Base-by-base conservation (phyloP, 1,140 invertebrate genomes). In the Tyrophagus putrescentiae region DNA sequence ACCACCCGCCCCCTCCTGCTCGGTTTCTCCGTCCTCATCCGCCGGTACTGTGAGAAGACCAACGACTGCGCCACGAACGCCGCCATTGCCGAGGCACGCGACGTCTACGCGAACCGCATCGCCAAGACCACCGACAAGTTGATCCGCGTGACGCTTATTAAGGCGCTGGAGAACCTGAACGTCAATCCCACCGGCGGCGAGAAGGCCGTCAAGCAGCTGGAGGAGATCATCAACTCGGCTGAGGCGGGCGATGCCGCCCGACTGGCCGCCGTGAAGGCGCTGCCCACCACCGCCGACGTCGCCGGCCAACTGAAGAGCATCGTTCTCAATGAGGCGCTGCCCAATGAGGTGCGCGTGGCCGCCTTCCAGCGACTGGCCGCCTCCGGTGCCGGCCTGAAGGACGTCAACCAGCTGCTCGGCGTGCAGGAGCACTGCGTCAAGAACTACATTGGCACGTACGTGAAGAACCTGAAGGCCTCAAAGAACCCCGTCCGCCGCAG, bases 161-260 rank as follows among this genome's bases (percentile, higher is more conserved):
- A n/a, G 5, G 33, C 33, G 28, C 31, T 58, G 56, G 39, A 41
- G 25, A 44, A 39, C n/a, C 16, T 44, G 48, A 44, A 41, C 29
- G 39, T 41, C 34, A 58, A 58, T 41, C 39, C 13, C 13, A 44
- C 39, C 5, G 56, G 42, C 4, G 27, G 16, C 2, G 33, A 39
- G 13, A 44, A 58, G 11, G 31, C 32, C 11, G 25, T 58, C 48
- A 58, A 58, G 9, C 11, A 5, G 9, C n/a, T 54, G 31, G 52
- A 54, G n/a, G 52, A 54, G 25, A 54, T 54, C 52, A 54, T 54
- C 52, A 54, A 54, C 9, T 54, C 52, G 25, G 4, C 50, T 21
- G 52, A 54, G n/a, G 52, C 52, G n/a, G 52, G 25, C 9, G 7
- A 7, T 27, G 52, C 52, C 27, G 2, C 25, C 1, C 52, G 31